phyloP scores from a whole-genome alignment of 2,113 vertebrate species.

The Lepus americanus region DNA sequence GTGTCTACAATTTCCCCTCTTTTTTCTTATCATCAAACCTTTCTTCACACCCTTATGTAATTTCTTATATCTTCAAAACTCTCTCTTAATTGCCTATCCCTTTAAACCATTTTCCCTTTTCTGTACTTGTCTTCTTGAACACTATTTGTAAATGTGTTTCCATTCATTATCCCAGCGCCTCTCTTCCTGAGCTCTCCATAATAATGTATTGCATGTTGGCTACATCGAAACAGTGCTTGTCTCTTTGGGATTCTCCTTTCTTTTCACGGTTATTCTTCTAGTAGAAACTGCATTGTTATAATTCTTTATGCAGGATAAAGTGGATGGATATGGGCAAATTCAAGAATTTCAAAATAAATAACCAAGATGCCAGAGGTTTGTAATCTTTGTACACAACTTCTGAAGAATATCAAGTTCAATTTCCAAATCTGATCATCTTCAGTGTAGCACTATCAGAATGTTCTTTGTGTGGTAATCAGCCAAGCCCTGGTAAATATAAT shows the following conservation, averaged over 20 bases:
- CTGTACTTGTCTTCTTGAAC: not conserved
- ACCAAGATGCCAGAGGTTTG: not conserved
- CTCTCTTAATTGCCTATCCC: not conserved
- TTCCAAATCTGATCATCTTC: not conserved
- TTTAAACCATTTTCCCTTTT: not conserved
- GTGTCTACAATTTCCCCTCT: not conserved
- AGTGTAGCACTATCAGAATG: not conserved
- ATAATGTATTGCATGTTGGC: not conserved
- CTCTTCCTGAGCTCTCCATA: not conserved
- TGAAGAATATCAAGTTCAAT: not conserved
- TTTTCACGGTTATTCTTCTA: conserved; percentile 1
- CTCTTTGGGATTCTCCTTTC: not conserved
- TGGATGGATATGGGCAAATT: not conserved
- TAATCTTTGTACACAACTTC: not conserved
- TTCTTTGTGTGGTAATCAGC: not conserved
- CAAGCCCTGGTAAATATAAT: not conserved
- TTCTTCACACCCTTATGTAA: not conserved
- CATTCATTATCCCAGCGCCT: not conserved
- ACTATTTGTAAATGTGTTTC: not conserved
- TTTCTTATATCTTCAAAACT: not conserved
- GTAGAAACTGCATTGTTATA: not conserved
- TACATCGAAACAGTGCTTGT: not conserved
- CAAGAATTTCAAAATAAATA: conserved; percentile 17
- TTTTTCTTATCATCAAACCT: not conserved
- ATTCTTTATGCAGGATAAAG: not conserved